These are phyloP conservation scores for Syngnathoides biaculeatus DNA, from an alignment of 2,113 vertebrate species.

Conservation along the genomic window DNA sequence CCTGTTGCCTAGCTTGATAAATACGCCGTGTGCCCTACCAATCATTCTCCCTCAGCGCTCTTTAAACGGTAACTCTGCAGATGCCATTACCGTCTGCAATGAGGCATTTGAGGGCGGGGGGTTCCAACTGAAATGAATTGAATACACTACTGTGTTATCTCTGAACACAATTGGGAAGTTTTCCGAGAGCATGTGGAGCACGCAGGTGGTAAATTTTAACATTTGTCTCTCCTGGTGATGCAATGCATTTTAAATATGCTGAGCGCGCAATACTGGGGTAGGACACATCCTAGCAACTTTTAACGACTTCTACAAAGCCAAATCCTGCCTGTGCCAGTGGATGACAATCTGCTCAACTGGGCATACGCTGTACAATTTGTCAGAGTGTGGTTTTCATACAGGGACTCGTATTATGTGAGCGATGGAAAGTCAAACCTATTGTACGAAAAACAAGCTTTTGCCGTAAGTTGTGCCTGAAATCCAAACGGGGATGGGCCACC, in stretches of 20 bases:
- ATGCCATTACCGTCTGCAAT: slow-evolving; percentile 70
- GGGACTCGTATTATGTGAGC: too few relatives aligned
- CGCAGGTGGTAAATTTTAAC: slow-evolving; percentile 46
- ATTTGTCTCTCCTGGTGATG: slow-evolving; percentile 27
- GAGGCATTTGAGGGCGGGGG: slow-evolving; percentile 55
- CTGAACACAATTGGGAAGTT: slow-evolving; percentile 31
- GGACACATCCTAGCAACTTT: slow-evolving; percentile 52
- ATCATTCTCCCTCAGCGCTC: slow-evolving; percentile 57
- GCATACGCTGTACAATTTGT: not conserved
- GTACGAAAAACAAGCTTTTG: too few relatives aligned
- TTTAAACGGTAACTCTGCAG: slow-evolving; percentile 66
- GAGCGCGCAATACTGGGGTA: slow-evolving; percentile 49
- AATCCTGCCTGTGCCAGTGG: not conserved
- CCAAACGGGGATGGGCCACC: not conserved
- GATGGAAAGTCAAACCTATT: not conserved
- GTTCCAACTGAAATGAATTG: slow-evolving; percentile 62
- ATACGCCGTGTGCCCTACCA: slow-evolving; percentile 46
- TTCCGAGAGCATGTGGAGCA: slow-evolving; percentile 7
- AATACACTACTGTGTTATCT: slow-evolving; percentile 52
- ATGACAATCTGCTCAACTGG: not conserved
- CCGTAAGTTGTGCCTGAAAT: not conserved
- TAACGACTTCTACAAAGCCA: slow-evolving; percentile 22
- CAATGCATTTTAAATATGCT: slow-evolving; percentile 54
- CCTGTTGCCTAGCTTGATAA: slow-evolving; percentile 48
- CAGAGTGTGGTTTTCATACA: not conserved